These are phyloP conservation scores for Anoplopoma fimbria DNA, from an alignment of 2,113 vertebrate species.

Conservation along the genomic window DNA sequence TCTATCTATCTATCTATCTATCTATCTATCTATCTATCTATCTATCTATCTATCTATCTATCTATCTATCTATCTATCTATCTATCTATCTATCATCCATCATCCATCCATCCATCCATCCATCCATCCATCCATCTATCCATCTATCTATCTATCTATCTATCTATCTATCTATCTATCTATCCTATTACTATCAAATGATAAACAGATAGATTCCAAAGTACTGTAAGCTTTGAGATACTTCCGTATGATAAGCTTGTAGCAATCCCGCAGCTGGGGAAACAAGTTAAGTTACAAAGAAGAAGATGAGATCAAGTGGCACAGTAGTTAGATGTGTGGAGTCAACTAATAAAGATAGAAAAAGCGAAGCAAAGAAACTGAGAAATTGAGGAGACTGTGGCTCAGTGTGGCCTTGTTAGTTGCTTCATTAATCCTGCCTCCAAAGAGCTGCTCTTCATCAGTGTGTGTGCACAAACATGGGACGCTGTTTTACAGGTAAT, in stretches of 20 bases:
- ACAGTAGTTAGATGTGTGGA: neutral
- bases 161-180: too few species aligned
- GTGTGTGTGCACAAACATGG: neutral
- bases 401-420: constrained; percentile 56
- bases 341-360: neutral
- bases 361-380: neutral
- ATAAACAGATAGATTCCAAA: neutral
- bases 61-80: too few species aligned
- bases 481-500: neutral
- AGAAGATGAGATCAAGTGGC: neutral
- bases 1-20: too few species aligned
- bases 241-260: neutral
- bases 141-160: too few species aligned
- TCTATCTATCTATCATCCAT: too few species aligned
- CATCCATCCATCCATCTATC: too few species aligned
- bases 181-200: neutral
- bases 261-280: neutral
- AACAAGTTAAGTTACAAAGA: neutral
- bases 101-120: too few species aligned
- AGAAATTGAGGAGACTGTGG: constrained; percentile 12
- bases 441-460: constrained; percentile 33
- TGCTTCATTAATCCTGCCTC: constrained; percentile 60
- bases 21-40: too few species aligned
- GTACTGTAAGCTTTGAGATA: neutral
- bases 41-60: too few species aligned